Conservation (phyloP, 2,888 invertebrate species). For the Parthenolecanium corni region DNA sequence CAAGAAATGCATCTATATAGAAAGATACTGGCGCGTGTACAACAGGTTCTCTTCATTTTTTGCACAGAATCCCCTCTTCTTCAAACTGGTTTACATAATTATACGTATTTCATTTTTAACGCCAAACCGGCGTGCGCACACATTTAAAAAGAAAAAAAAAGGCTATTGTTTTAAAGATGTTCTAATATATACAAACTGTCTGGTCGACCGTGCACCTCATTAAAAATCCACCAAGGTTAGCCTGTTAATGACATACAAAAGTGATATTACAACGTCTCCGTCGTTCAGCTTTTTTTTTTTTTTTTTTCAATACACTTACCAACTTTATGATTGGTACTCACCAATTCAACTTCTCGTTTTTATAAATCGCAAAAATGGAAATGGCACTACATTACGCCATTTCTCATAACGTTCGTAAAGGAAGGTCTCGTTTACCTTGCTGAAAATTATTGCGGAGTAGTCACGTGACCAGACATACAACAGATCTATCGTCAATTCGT, state of each 20-base stretch:
- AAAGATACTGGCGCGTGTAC: no score
- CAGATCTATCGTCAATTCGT: neutral
- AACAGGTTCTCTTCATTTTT: no score
- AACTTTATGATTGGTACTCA: neutral
- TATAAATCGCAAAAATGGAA: neutral
- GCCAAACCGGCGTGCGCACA: no score
- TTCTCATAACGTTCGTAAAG: neutral
- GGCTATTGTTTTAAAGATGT: neutral
- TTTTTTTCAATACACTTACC: neutral
- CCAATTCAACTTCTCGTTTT: neutral
- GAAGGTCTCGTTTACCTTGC: neutral
- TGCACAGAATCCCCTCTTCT: no score
- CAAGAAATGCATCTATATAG: no score
- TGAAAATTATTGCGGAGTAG: neutral
- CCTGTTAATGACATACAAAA: neutral
- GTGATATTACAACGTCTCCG: neutral
- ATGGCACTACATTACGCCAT: neutral
- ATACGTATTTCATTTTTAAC: neutral
- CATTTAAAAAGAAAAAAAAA: no score
- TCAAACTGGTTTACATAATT: neutral
- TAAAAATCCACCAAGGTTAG: neutral
- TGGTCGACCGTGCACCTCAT: slow-evolving; percentile 1
- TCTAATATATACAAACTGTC: neutral
- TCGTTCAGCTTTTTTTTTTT: neutral
- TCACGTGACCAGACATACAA: neutral